Base-by-base conservation (phyloP, 2,888 invertebrate species). In the Oxycera nigricornis region DNA sequence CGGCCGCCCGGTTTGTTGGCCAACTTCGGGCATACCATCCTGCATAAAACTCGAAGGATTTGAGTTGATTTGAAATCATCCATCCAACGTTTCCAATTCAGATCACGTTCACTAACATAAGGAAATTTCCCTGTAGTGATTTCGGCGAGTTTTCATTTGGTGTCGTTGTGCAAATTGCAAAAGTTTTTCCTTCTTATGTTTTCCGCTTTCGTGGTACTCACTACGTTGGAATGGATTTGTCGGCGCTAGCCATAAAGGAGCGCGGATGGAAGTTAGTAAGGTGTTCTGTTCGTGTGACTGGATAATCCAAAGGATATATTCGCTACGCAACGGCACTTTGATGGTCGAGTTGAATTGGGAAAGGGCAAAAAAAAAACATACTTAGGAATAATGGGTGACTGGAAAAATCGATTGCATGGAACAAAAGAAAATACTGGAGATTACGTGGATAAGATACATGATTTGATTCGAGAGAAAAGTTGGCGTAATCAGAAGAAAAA, bases 101-200 rank as follows among this genome's bases (percentile, higher is more conserved):
- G 52, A 70, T 70, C 70, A 70, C 70, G 70, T 70, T 52, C 39
- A 55, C 22, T 24, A 55, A 39, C 31, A 31, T 31, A 70, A 55
- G 70, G 31, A 70, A 24, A 52, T 35, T 70, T 70, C 70, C 31
- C 35, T 55, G 50, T 55, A 31, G 31, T 52, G 52, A 55, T 52
- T 52, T 70, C 35, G 31, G 17, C 11, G 67, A 30, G 52, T 20
- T 20, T 55, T 70, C 70, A 52, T 52, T 70, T 70, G 31, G 26
- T 70, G 70, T 31, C 55, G 35, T 31, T 52, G 70, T n/a, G 70
- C 30, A 55, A 55, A 70, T 70, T 31, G 30, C 31, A 31, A 55
- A 52, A 52, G 52, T 70, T 52, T 11, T 55, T 68, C n/a, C 50
- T 20, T 31, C 20, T 50, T 28, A 11, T 62, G 20, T 35, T 50